Conservation (phyloP, 2,113 vertebrate species). For the Aldabrachelys gigantea region DNA sequence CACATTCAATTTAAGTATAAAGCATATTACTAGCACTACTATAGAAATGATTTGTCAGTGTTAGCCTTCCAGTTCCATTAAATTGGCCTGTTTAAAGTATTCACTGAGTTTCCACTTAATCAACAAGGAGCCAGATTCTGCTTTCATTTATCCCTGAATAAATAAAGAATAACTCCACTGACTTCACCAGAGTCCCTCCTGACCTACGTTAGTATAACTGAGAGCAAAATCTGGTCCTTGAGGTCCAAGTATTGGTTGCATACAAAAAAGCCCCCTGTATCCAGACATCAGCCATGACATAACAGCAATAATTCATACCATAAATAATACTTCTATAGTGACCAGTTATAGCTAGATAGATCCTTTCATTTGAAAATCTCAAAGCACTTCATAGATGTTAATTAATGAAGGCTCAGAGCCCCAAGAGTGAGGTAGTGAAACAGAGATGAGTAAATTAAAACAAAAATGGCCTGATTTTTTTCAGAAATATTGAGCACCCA, state of each 20-base stretch:
- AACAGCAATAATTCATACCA: not conserved
- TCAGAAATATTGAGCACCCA: not conserved
- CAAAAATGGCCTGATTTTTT: not conserved
- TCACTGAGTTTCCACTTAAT: slow-evolving; percentile 1
- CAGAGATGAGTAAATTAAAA: not conserved
- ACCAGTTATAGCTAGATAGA: not conserved
- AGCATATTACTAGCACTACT: slow-evolving; percentile 1
- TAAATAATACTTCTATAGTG: not conserved
- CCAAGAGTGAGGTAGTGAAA: not conserved
- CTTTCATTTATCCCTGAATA: not conserved
- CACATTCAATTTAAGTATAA: slow-evolving; percentile 30
- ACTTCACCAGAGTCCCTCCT: not conserved
- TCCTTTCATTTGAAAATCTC: not conserved
- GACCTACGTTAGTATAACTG: not conserved
- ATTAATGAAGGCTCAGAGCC: not conserved
- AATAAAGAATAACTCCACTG: not conserved
- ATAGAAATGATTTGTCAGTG: slow-evolving; percentile 26
- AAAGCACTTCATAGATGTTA: not conserved
- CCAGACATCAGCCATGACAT: not conserved
- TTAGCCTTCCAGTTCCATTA: slow-evolving; percentile 10
- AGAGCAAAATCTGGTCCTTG: not conserved
- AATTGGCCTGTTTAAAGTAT: slow-evolving; percentile 10
- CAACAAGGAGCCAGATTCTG: not conserved
- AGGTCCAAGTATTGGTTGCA: not conserved
- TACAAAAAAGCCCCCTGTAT: not conserved